Percentiles rank a stretch among this genome's conserved stretches.
Conservation (phyloP, 1,140 invertebrate genomes). For the Microplitis demolitor region DNA sequence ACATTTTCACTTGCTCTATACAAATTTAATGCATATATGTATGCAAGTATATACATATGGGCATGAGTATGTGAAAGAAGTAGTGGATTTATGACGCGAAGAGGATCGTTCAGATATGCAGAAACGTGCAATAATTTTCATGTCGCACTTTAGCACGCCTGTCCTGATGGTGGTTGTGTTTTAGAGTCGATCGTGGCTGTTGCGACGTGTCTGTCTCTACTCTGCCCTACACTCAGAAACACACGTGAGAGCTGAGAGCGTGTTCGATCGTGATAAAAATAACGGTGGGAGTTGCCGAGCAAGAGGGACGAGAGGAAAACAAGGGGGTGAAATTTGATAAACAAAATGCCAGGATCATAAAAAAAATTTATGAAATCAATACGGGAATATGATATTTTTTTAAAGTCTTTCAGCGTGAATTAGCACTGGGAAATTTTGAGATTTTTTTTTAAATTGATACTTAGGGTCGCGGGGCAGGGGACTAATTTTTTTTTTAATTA, state of each 20-base stretch:
- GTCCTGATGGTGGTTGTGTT: conserved; percentile 4
- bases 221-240: neutral
- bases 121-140: conserved; percentile 50
- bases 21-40: neutral
- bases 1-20: neutral
- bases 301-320: neutral
- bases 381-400: neutral
- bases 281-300: neutral
- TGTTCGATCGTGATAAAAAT: conserved; percentile 13
- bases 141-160: conserved; percentile 45
- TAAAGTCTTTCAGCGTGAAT: too few relatives aligned
- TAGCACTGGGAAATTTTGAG: too few relatives aligned
- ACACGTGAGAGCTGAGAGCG: neutral
- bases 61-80: neutral
- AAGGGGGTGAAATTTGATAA: neutral
- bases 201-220: neutral
- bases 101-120: conserved; percentile 48
- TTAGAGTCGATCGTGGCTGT: neutral
- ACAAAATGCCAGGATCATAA: neutral
- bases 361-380: neutral
- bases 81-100: conserved; percentile 17
- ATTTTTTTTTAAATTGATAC: too few relatives aligned
- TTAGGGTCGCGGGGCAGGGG: too few relatives aligned
- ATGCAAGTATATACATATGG: too few relatives aligned
- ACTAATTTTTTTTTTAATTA: too few relatives aligned